Base-by-base conservation (phyloP, 1,140 invertebrate species). In the Anoplophora glabripennis region DNA sequence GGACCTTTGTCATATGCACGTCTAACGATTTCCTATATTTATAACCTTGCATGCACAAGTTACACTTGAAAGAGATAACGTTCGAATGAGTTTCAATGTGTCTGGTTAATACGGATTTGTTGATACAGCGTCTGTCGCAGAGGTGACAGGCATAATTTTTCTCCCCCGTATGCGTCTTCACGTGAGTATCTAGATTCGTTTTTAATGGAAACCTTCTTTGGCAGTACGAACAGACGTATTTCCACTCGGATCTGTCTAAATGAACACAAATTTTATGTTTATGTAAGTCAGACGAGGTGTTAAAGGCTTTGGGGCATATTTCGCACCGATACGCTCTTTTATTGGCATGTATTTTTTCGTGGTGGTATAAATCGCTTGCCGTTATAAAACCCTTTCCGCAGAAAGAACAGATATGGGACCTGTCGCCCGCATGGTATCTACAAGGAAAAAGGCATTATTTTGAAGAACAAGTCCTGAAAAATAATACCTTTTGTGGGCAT, bases 321-420 rank as follows among this genome's bases (percentile, higher is more conserved):
- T 58, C 52, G 53, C 69, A 71, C n/a, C 53, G 54, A 35, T 71
- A 71, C 1, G 60, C 63, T 14, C 69, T 38, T 57, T 71, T 69
- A 46, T 71, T 71, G 4, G 59, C 61, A 44, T 71, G 69, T 10
- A 71, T 71, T 53, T 71, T 71, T 34, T 69, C 67, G 34, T 71
- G 69, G 42, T 69, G 69, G 33, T 65, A 71, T 40, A 71, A 61
- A 61, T 69, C 67, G 40, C 67, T 69, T 0, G 65, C 55, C 1
- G 69, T 69, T 48, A 71, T 69, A 75, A 92, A 93, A 7, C 85
- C 79, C 70, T 90, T 84, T 12, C 85, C 81, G 75, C 90, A 92
- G 57, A 80, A 77, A 58, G 79, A 79, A 72, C 86, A 86, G 48
- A 79, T 78, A 69, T 84, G 84, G 28, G 83, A 83, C 63, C 83